Evolutionary conservation across 2,797 vertebrate genomes (phyloP).

Genomic region (Anas capensis): DNA sequence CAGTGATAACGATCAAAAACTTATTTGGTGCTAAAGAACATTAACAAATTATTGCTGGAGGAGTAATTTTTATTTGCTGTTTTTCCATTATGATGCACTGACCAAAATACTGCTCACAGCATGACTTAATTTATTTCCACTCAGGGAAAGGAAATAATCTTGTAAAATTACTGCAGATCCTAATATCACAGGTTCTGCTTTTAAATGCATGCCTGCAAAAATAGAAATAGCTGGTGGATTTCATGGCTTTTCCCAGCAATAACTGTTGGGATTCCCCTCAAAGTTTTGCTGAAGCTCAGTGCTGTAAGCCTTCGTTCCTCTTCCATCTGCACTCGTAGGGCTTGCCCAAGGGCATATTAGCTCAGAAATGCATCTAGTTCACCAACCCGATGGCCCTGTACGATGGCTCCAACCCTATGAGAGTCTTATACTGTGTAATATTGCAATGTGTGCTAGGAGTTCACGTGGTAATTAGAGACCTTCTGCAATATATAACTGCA

Average conservation of each 20-base stretch:
- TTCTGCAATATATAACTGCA: fast-evolving
- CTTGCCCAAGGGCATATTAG: neutral
- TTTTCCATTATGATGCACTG: conserved; percentile 20
- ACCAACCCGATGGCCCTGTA: neutral
- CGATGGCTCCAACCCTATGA: neutral
- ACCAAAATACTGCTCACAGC: conserved; percentile 16
- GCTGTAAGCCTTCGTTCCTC: neutral
- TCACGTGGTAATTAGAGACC: neutral
- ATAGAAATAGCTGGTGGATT: neutral
- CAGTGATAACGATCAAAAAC: conserved; percentile 31
- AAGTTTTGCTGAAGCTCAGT: neutral
- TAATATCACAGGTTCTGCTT: neutral
- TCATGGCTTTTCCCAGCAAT: neutral
- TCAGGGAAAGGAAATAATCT: conserved; percentile 19
- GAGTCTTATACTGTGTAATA: neutral
- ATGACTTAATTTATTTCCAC: conserved; percentile 42
- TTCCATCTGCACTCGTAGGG: neutral
- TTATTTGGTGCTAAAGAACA: conserved; percentile 35
- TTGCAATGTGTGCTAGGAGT: neutral
- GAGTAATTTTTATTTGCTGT: conserved; percentile 25
- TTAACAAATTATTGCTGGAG: conserved; percentile 23
- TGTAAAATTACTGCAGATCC: neutral
- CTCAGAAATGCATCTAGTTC: neutral
- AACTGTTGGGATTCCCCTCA: neutral
- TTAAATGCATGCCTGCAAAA: neutral